phyloP scores from a whole-genome alignment of 2,113 vertebrate species.

The Aegypius monachus region DNA sequence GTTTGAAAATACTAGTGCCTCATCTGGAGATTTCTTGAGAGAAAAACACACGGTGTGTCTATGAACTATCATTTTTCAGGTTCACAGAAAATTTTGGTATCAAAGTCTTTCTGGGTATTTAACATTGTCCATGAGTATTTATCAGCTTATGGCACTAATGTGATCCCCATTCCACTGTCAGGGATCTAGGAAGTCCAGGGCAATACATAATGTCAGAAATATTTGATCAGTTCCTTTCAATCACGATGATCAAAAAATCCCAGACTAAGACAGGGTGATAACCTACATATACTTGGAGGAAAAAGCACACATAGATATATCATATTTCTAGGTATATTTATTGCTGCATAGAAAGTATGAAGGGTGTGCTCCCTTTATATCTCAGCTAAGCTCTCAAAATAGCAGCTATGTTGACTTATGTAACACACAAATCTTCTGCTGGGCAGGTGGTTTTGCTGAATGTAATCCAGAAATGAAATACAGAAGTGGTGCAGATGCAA shows the following conservation, averaged over 20 bases:
- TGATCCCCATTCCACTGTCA: background rate
- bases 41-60: background rate
- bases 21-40: background rate
- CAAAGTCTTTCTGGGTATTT: background rate
- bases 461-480: constrained; percentile 19
- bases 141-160: background rate
- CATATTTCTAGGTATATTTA: background rate
- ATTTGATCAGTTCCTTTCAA: background rate
- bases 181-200: background rate
- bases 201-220: background rate
- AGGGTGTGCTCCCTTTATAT: background rate
- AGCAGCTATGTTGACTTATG: background rate
- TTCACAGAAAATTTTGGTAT: background rate
- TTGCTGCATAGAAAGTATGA: background rate
- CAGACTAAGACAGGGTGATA: background rate
- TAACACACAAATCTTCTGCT: background rate
- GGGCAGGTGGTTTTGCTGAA: constrained; percentile 3
- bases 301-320: background rate
- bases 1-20: background rate
- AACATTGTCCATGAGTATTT: background rate
- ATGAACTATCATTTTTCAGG: background rate
- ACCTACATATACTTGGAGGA: background rate
- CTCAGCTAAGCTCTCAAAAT: constrained; percentile 14
- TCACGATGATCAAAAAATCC: background rate
- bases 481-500: background rate